Conservation (phyloP, 1,140 invertebrate species). For the Medauroidea extradentata region DNA sequence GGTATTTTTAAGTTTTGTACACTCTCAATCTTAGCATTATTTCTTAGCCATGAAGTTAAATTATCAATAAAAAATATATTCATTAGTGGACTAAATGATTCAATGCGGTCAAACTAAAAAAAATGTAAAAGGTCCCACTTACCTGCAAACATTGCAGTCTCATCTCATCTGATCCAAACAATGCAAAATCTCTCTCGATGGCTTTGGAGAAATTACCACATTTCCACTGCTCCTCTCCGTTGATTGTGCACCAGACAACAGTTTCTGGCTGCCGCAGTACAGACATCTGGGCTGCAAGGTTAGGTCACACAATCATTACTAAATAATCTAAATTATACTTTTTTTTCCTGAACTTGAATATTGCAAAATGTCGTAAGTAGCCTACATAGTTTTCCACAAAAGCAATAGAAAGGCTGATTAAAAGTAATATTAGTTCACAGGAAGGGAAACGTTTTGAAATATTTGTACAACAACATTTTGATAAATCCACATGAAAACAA, state of each 20-base stretch:
- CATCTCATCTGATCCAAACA: conserved; percentile 58
- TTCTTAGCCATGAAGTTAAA: neutral
- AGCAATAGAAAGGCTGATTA: too few species aligned
- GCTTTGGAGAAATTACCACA: conserved; percentile 66
- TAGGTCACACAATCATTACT: too few species aligned
- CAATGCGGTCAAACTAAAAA: conserved; percentile 10
- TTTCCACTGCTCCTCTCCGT: conserved; percentile 65
- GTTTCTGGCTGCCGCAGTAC: too few species aligned
- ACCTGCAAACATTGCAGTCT: conserved; percentile 59
- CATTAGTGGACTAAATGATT: conserved; percentile 2
- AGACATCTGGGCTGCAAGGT: too few species aligned
- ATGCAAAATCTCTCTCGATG: conserved; percentile 55
- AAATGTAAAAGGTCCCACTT: conserved; percentile 26
- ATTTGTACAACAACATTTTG: too few species aligned
- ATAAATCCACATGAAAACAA: too few species aligned
- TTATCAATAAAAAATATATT: neutral
- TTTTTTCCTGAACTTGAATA: too few species aligned
- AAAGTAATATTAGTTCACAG: too few species aligned
- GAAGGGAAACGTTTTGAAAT: too few species aligned
- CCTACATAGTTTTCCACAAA: too few species aligned
- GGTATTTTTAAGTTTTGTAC: neutral
- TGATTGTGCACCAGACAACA: conserved; percentile 73
- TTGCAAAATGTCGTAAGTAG: too few species aligned
- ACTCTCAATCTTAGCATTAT: neutral
- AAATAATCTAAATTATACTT: too few species aligned